Evolutionary conservation across 2,888 invertebrate species (phyloP).

Genomic region (Ophraella communa): DNA sequence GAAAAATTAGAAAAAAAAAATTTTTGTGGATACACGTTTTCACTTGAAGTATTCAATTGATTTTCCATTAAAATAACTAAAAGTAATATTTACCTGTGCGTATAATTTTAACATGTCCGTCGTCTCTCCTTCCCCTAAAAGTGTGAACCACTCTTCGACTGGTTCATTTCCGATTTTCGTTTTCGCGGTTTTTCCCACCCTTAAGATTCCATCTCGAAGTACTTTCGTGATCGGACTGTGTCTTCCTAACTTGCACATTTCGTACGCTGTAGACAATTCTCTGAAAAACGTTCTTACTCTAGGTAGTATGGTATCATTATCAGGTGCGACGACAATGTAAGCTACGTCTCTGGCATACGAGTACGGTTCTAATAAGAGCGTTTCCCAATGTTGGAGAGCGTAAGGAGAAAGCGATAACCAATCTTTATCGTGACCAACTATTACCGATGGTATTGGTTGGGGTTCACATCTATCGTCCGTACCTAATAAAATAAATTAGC

Average conservation of each 20-base stretch:
- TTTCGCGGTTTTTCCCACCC: slow-evolving; percentile 75
- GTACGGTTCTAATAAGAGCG: slow-evolving; percentile 95
- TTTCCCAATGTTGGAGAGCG: slow-evolving; percentile 95
- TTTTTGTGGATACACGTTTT: too few relatives aligned
- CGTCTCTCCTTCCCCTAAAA: slow-evolving; percentile 79
- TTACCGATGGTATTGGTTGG: slow-evolving; percentile 92
- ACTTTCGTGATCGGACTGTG: slow-evolving; percentile 89
- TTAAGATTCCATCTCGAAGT: slow-evolving; percentile 85
- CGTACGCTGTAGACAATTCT: slow-evolving; percentile 92
- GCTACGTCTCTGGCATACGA: slow-evolving; percentile 94
- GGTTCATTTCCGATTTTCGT: slow-evolving; percentile 68
- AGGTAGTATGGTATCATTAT: slow-evolving; percentile 81
- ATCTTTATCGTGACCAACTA: slow-evolving; percentile 94
- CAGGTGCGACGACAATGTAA: slow-evolving; percentile 93
- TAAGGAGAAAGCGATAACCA: slow-evolving; percentile 95
- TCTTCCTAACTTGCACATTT: slow-evolving; percentile 90
- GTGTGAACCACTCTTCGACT: slow-evolving; percentile 89
- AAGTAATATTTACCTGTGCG: slow-evolving; percentile 70
- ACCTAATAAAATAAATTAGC: slow-evolving; percentile 55
- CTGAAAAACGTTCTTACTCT: slow-evolving; percentile 88
- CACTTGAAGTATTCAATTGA: too few relatives aligned
- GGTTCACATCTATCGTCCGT: slow-evolving; percentile 96
- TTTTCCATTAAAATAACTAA: too few relatives aligned
- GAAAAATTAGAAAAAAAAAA: slow-evolving; percentile 7
- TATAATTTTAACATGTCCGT: slow-evolving; percentile 87